A percentile compares a stretch with the other conserved stretches of the same genome.
These are phyloP conservation scores for Meda fulgida DNA, from an alignment of 2,797 vertebrate species.

Conservation along the genomic window DNA sequence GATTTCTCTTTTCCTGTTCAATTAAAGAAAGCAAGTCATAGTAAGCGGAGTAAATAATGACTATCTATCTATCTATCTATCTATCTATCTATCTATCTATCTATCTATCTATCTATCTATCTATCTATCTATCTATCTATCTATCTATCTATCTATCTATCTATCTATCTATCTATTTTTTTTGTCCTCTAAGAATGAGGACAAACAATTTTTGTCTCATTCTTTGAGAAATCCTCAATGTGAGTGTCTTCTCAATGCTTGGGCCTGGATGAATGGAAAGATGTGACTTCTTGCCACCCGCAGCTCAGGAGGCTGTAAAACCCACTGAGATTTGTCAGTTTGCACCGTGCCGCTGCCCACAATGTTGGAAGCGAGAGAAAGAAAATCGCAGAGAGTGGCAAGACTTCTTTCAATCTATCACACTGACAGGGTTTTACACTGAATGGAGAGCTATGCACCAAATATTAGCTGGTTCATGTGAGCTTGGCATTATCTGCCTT, in stretches of 20 bases:
- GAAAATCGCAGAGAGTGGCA: slow-evolving; percentile 10
- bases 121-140: too few relatives aligned
- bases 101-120: too few relatives aligned
- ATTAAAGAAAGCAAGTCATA: not conserved
- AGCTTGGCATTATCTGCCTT: slow-evolving; percentile 48
- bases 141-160: too few relatives aligned
- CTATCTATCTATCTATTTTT: too few relatives aligned
- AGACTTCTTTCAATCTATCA: slow-evolving; percentile 39
- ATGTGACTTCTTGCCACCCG: slow-evolving; percentile 4
- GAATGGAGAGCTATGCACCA: slow-evolving; percentile 37
- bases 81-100: too few relatives aligned
- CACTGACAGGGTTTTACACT: slow-evolving; percentile 31
- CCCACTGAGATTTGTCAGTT: slow-evolving; percentile 19
- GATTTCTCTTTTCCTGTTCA: not conserved
- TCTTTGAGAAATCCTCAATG: not conserved
- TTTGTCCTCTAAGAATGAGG: not conserved
- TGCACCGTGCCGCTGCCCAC: not conserved
- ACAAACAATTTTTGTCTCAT: too few relatives aligned
- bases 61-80: too few relatives aligned
- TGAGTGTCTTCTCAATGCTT: not conserved
- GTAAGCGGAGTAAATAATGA: not conserved
- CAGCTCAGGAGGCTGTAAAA: slow-evolving; percentile 17
- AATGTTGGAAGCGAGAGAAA: slow-evolving; percentile 29
- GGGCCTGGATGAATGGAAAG: slow-evolving; percentile 15
- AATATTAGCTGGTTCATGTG: slow-evolving; percentile 43